These are phyloP conservation scores for Harpalus rufipes DNA, from an alignment of 2,888 invertebrate genomes.

Conservation along the genomic window DNA sequence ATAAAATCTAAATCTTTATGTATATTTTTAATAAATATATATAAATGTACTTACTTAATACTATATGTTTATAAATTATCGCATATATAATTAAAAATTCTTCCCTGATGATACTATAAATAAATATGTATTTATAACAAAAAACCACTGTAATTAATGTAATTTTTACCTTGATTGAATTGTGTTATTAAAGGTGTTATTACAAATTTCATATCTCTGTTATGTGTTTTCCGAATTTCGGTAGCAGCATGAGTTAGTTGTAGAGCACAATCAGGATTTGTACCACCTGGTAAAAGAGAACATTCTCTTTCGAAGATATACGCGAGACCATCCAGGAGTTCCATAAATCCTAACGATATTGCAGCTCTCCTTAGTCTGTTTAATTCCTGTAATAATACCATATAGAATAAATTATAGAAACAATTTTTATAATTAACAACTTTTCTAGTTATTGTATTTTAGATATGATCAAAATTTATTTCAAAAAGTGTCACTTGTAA, in stretches of 20 bases:
- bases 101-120: conserved; percentile 58
- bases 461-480: no score
- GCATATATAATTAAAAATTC: conserved; percentile 53
- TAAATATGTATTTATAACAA: conserved; percentile 22
- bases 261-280: conserved; percentile 92
- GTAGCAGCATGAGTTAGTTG: conserved; percentile 94
- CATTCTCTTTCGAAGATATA: conserved; percentile 94
- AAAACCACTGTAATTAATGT: conserved; percentile 12
- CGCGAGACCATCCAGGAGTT: conserved; percentile 91
- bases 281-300: conserved; percentile 85
- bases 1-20: conserved; percentile 1
- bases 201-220: conserved; percentile 76
- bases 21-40: conserved; percentile 39
- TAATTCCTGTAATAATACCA: conserved; percentile 83
- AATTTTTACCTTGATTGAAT: conserved; percentile 67
- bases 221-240: conserved; percentile 86
- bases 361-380: conserved; percentile 95
- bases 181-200: conserved; percentile 75
- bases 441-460: no score
- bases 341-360: conserved; percentile 93
- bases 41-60: not conserved
- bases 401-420: not conserved
- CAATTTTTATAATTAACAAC: not conserved
- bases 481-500: no score
- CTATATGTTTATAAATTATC: not conserved